phyloP scores from a whole-genome alignment of 35 echinoderm and acorn worm species.

The Stichopus chloronotus region DNA sequence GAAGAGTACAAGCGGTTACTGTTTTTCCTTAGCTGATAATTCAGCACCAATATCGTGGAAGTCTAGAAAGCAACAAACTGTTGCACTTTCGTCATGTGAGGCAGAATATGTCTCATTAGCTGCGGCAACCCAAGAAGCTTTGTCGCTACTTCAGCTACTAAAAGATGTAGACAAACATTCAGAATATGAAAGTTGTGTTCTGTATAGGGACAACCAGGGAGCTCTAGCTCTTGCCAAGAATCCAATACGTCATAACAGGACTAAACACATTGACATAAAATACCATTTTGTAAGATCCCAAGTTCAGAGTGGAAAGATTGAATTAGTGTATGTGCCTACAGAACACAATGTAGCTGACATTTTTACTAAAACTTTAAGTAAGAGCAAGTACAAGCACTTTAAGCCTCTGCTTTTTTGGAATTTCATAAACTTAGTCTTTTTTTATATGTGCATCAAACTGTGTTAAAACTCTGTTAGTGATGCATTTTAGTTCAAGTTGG shows the following conservation, averaged over 20 bases:
- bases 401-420: constrained; percentile 19
- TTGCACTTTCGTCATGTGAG: constrained; percentile 58
- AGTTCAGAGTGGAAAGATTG: constrained; percentile 48
- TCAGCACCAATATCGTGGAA: constrained; percentile 44
- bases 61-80: constrained; percentile 53
- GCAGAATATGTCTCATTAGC: constrained; percentile 52
- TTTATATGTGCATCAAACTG: not conserved
- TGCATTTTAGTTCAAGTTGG: constrained; percentile 52
- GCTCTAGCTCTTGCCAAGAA: constrained; percentile 47
- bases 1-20: constrained; percentile 51
- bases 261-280: constrained; percentile 64
- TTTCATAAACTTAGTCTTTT: constrained; percentile 25
- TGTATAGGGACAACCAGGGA: constrained; percentile 38
- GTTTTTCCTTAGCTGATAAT: constrained; percentile 41
- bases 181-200: constrained; percentile 19
- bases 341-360: constrained; percentile 48
- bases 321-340: constrained; percentile 48
- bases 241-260: constrained; percentile 42
- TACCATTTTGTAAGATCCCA: constrained; percentile 48
- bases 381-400: constrained; percentile 47
- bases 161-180: not conserved
- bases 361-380: constrained; percentile 51
- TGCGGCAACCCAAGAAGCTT: constrained; percentile 31
- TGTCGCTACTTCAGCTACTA: constrained; percentile 4
- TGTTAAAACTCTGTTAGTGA: constrained; percentile 25